Evolutionary conservation across 2,113 vertebrate genomes (phyloP).

Genomic region (Campylomormyrus tamandua): DNA sequence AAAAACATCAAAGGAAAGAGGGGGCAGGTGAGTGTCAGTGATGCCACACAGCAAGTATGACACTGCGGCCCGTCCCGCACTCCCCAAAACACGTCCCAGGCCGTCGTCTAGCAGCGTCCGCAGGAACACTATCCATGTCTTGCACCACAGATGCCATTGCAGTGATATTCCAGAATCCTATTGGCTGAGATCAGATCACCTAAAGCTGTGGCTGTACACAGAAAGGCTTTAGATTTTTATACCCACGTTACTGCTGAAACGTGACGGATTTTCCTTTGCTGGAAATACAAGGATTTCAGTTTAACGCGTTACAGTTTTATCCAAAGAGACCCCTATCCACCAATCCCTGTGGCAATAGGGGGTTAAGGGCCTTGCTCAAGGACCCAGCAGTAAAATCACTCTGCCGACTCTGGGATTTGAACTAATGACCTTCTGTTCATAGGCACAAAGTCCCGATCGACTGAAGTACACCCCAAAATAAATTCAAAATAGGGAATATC

Average conservation of each 20-base stretch:
- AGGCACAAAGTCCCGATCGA: not conserved
- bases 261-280: not conserved
- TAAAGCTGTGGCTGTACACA: not conserved
- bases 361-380: not conserved
- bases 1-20: conserved; percentile 40
- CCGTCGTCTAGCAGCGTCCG: not conserved
- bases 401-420: not conserved
- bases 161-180: not conserved
- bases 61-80: not conserved
- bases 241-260: not conserved
- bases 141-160: not conserved
- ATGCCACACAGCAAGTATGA: conserved; percentile 3
- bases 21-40: conserved; percentile 22
- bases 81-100: not conserved
- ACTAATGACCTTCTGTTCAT: not conserved
- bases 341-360: not conserved
- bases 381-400: not conserved
- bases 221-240: not conserved
- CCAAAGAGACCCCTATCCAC: not conserved
- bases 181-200: not conserved
- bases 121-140: not conserved
- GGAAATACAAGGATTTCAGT: not conserved
- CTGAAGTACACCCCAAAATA: not conserved
- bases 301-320: not conserved
- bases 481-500: not conserved